Evolutionary conservation across 2,797 vertebrate genomes (phyloP).

Genomic region (Mionectes olivaceus): DNA sequence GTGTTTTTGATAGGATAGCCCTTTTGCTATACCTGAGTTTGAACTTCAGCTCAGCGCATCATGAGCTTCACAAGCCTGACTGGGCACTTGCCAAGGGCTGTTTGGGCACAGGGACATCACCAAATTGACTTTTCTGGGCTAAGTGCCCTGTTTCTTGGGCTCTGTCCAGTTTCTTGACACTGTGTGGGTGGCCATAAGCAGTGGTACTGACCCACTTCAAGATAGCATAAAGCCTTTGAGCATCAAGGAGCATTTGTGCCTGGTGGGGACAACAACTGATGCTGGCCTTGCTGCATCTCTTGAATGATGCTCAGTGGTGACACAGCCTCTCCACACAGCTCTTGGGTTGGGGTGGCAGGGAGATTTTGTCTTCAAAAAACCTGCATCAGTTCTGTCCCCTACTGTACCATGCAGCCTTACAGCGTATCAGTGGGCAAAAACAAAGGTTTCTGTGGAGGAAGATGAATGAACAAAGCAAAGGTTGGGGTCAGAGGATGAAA

Average conservation of each 20-base stretch:
- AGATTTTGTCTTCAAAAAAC: not conserved
- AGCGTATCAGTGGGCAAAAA: not conserved
- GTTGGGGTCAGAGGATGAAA: not conserved
- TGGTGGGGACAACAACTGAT: not conserved
- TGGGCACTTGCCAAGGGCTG: rapidly evolving
- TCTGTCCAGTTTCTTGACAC: not conserved
- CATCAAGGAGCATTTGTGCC: not conserved
- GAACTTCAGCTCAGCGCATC: not conserved
- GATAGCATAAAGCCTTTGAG: not conserved
- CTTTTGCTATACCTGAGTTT: rapidly evolving
- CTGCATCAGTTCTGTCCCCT: not conserved
- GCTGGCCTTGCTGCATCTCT: not conserved
- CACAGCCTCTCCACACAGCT: not conserved
- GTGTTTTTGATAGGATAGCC: not conserved
- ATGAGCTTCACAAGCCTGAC: rapidly evolving
- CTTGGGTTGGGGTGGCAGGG: not conserved
- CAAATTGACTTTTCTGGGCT: not conserved
- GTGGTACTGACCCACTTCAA: not conserved
- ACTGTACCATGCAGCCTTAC: not conserved
- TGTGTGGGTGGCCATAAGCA: not conserved
- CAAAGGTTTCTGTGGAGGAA: not conserved
- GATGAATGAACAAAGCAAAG: not conserved
- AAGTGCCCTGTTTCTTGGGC: not conserved
- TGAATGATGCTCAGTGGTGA: not conserved
- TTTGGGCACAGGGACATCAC: not conserved